Evolutionary conservation across 2,888 invertebrate species (phyloP).

Genomic region (Microdon myrmicae): DNA sequence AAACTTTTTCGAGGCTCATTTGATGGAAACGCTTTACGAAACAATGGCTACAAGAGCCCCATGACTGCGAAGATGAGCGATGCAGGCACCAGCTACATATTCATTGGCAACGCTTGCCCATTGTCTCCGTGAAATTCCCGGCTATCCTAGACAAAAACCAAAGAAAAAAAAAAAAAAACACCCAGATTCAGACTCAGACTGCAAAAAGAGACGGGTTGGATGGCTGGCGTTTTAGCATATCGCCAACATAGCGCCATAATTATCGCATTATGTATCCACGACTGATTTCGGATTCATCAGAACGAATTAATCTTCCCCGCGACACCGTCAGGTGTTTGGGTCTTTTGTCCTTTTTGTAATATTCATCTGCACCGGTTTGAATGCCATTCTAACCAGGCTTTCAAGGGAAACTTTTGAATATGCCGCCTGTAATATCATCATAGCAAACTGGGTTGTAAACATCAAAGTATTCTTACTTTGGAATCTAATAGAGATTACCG

Average conservation of each 20-base stretch:
- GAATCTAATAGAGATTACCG: conserved; percentile 6
- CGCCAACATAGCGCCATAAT: conserved; percentile 57
- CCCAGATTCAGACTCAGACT: too few relatives aligned
- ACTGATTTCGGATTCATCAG: too few relatives aligned
- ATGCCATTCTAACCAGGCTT: too few relatives aligned
- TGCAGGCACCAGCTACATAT: conserved; percentile 6
- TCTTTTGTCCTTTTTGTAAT: too few relatives aligned
- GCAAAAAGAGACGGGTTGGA: too few relatives aligned
- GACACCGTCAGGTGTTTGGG: conserved; percentile 37
- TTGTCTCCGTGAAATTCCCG: conserved; percentile 23
- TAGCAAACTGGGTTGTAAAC: conserved; percentile 20
- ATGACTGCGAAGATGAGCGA: conserved; percentile 22
- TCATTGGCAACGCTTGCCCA: conserved; percentile 23
- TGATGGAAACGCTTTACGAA: conserved; percentile 39
- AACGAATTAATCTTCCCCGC: conserved; percentile 37
- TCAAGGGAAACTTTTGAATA: background rate
- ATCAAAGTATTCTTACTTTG: conserved; percentile 21
- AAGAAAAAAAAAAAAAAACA: too few relatives aligned
- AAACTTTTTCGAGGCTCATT: conserved; percentile 18
- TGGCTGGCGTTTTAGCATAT: conserved; percentile 40
- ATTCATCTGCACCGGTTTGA: too few relatives aligned
- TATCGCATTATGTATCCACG: conserved; percentile 57
- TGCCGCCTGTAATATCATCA: conserved; percentile 3
- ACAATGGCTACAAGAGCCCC: conserved; percentile 28
- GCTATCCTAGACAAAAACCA: too few relatives aligned